Conservation (phyloP, 2,888 invertebrate species). For the Elegia similella region DNA sequence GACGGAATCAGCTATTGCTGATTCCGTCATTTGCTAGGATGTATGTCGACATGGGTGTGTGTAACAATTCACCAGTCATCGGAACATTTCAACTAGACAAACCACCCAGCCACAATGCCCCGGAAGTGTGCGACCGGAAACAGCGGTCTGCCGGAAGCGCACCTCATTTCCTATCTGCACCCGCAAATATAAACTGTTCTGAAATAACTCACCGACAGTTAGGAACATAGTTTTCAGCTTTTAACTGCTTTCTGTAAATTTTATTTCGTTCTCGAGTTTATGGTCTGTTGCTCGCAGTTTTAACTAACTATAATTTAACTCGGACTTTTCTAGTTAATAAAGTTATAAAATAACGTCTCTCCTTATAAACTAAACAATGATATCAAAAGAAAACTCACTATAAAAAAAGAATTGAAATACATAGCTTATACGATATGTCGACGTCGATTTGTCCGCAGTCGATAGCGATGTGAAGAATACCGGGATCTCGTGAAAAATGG, state of each 20-base stretch:
- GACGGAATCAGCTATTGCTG: too few species aligned
- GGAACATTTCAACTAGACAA: not conserved
- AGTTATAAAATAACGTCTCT: too few species aligned
- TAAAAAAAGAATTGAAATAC: not conserved
- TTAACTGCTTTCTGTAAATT: slow-evolving; percentile 1
- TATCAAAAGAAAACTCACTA: not conserved
- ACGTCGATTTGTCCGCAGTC: not conserved
- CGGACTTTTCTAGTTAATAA: too few species aligned
- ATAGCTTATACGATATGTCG: not conserved
- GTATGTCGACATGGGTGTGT: too few species aligned
- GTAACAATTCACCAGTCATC: not conserved
- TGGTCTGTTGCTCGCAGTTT: too few species aligned
- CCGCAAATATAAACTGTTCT: slow-evolving; percentile 10
- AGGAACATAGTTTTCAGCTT: not conserved
- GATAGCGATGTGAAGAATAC: slow-evolving; percentile 8
- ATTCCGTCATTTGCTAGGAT: too few species aligned
- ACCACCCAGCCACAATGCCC: slow-evolving; percentile 11
- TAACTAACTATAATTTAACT: too few species aligned
- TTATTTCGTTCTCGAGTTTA: not conserved
- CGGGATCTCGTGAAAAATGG: slow-evolving; percentile 6
- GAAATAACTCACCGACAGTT: slow-evolving; percentile 8
- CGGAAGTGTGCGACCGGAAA: slow-evolving; percentile 47
- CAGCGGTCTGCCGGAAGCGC: slow-evolving; percentile 48
- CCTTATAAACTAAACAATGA: not conserved
- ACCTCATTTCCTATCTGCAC: slow-evolving; percentile 55